Evolutionary conservation across 2,113 vertebrate genomes (phyloP).

Genomic region (Ciconia boyciana): DNA sequence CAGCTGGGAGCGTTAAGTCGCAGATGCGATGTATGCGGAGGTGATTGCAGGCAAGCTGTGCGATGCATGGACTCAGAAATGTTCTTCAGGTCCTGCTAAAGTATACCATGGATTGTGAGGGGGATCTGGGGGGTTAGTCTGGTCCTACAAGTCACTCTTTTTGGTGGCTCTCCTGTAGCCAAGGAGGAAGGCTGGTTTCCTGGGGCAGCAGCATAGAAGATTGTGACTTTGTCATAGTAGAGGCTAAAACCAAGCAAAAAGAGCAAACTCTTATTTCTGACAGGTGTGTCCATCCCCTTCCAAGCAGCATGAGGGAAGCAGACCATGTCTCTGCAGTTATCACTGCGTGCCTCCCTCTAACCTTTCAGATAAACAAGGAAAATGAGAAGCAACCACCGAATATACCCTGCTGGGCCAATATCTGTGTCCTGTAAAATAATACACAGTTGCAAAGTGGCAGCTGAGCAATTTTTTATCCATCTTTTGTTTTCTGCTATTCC

Average conservation of each 20-base stretch:
- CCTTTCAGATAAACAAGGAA: not conserved
- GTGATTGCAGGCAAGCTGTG: not conserved
- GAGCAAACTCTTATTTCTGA: not conserved
- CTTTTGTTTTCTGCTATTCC: not conserved
- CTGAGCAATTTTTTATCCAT: not conserved
- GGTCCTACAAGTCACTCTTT: not conserved
- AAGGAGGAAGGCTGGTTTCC: not conserved
- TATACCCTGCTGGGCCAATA: not conserved
- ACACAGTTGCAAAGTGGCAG: rapidly evolving
- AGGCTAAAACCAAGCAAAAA: not conserved
- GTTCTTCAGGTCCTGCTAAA: not conserved
- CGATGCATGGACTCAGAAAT: not conserved
- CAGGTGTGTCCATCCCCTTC: too few species aligned
- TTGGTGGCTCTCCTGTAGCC: not conserved
- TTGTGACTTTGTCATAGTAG: not conserved
- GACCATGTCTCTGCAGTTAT: not conserved
- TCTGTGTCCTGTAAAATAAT: not conserved
- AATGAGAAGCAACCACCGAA: rapidly evolving
- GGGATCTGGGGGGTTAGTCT: not conserved
- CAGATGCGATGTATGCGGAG: rapidly evolving
- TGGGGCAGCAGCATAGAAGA: not conserved
- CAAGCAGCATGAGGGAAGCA: not conserved
- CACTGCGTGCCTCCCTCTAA: not conserved
- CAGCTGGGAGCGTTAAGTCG: not conserved
- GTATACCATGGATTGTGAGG: not conserved